Percentiles rank a stretch among this genome's conserved stretches.
Evolutionary conservation across 2,797 vertebrate genomes (phyloP).

Genomic region (Acrocephalus scirpaceus): DNA sequence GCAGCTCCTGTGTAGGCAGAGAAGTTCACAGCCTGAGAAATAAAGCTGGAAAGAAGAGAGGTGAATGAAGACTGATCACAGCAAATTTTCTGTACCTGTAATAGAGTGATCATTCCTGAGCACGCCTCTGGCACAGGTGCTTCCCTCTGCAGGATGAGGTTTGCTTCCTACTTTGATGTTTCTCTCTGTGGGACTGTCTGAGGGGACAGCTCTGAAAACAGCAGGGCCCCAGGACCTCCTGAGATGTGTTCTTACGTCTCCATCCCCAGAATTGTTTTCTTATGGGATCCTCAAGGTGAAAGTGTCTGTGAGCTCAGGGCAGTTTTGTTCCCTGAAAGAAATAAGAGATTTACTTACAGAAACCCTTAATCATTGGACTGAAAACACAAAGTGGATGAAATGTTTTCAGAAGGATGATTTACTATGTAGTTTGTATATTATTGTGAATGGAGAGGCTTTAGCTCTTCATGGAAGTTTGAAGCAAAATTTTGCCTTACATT

Average conservation of each 20-base stretch:
- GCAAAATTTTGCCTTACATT: constrained; percentile 42
- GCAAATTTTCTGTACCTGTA: neutral
- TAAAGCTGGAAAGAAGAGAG: neutral
- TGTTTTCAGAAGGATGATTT: constrained; percentile 39
- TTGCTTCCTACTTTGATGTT: neutral
- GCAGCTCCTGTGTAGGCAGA: neutral
- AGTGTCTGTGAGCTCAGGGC: neutral
- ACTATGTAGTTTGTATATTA: constrained; percentile 8
- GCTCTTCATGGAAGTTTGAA: constrained; percentile 19
- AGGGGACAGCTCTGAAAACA: neutral
- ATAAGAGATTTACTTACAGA: neutral
- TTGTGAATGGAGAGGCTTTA: constrained; percentile 1
- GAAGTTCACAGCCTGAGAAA: neutral
- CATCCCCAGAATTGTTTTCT: neutral
- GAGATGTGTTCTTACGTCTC: neutral
- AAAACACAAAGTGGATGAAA: neutral
- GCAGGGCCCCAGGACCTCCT: neutral
- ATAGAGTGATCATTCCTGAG: neutral
- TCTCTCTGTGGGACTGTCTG: neutral
- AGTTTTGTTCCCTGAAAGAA: neutral
- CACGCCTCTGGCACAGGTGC: neutral
- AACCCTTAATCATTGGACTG: constrained; percentile 11
- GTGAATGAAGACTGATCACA: neutral
- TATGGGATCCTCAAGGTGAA: constrained; percentile 24
- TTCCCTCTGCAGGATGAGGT: neutral